phyloP scores from a whole-genome alignment of 2,888 invertebrate species.

The Mongoloraphidia duomilia region DNA sequence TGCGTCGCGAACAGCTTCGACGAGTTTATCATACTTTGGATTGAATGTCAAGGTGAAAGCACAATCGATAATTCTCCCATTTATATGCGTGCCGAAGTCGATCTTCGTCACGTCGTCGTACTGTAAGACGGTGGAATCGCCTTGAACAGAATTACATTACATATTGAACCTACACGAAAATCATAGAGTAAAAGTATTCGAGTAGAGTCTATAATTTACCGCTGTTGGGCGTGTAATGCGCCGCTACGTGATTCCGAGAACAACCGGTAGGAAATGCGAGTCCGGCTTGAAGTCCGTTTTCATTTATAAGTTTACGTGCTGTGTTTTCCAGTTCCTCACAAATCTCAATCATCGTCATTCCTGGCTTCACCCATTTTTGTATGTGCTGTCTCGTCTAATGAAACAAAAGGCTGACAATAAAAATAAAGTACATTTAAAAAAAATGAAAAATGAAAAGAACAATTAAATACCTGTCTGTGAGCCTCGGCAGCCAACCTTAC shows the following conservation, averaged over 20 bases:
- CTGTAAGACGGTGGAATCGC: constrained; percentile 85
- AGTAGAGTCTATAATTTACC: constrained; percentile 30
- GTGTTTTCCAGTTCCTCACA: constrained; percentile 92
- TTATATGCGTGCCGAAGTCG: constrained; percentile 96
- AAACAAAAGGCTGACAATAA: constrained; percentile 1
- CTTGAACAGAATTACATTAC: constrained; percentile 18
- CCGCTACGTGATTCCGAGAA: constrained; percentile 97
- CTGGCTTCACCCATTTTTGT: constrained; percentile 88
- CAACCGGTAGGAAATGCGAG: constrained; percentile 95
- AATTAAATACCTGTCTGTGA: constrained; percentile 64
- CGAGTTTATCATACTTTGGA: constrained; percentile 84
- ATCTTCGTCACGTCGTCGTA: constrained; percentile 98
- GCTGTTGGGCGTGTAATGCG: constrained; percentile 98
- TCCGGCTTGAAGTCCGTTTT: constrained; percentile 89
- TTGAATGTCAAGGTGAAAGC: constrained; percentile 97
- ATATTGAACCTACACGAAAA: not conserved
- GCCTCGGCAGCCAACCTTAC: constrained; percentile 94
- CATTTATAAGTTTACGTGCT: constrained; percentile 81
- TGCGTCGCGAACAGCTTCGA: constrained; percentile 93
- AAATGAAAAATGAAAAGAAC: not conserved
- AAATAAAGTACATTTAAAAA: not conserved
- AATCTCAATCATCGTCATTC: constrained; percentile 98
- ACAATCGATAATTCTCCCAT: constrained; percentile 96
- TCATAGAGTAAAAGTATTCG: not conserved
- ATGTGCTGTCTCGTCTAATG: constrained; percentile 77